Evolutionary conservation across 2,113 vertebrate species (phyloP).

Genomic region (Eubucco bourcierii): DNA sequence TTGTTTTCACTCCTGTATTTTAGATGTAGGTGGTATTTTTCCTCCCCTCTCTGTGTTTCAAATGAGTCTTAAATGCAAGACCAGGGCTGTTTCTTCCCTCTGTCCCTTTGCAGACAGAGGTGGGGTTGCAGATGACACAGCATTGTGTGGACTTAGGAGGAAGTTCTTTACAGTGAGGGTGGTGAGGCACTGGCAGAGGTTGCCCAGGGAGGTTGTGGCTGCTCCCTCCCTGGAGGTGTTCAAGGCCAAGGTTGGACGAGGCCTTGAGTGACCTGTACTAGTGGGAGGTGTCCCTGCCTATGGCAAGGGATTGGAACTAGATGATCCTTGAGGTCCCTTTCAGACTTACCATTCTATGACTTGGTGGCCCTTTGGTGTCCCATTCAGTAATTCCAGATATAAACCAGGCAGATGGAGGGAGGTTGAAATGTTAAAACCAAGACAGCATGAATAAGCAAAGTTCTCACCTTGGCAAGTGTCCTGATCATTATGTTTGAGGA

Average conservation of each 20-base stretch:
- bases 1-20: background rate
- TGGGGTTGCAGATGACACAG: background rate
- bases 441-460: background rate
- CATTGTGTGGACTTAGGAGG: accelerated
- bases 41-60: background rate
- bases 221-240: no score
- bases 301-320: no score
- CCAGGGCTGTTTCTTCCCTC: background rate
- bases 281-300: no score
- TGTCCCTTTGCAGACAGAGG: background rate
- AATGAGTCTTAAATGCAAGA: background rate
- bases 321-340: no score
- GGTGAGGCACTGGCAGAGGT: no score
- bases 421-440: background rate
- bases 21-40: background rate
- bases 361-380: background rate
- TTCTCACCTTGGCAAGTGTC: background rate
- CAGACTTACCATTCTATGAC: no score
- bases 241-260: no score
- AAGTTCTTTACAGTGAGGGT: no score
- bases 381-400: background rate
- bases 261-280: no score
- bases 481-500: background rate
- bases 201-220: no score
- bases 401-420: background rate